A percentile compares a stretch with the other conserved stretches of the same genome.
These are phyloP conservation scores for Catharus fuscescens DNA, from an alignment of 2,113 vertebrate genomes.

Conservation along the genomic window DNA sequence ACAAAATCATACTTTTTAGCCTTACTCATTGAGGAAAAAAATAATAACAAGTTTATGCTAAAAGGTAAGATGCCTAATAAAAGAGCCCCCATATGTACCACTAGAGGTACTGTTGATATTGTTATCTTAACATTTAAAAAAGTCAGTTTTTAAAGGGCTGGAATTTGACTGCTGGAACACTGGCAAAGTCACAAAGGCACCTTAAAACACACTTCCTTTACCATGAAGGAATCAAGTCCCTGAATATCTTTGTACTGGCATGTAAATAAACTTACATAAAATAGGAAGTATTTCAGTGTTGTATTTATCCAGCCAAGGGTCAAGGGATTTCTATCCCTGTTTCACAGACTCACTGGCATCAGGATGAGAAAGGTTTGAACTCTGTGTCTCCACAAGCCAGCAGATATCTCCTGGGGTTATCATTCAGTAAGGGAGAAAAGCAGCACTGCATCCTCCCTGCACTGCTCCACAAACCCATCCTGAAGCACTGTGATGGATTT, in stretches of 20 bases:
- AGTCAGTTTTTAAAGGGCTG: not conserved
- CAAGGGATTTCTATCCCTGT: not conserved
- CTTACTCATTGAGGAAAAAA: not conserved
- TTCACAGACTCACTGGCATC: not conserved
- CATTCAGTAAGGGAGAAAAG: not conserved
- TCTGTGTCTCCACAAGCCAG: accelerated
- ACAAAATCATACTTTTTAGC: not conserved
- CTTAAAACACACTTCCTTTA: not conserved
- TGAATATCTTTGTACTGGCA: not conserved
- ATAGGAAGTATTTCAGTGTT: not conserved
- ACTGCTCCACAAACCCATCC: not conserved
- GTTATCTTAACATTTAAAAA: not conserved
- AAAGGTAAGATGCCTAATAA: not conserved
- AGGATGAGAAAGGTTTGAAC: not conserved
- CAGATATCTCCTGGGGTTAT: not conserved
- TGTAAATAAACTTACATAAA: not conserved
- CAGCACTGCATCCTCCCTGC: not conserved
- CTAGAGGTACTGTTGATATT: not conserved
- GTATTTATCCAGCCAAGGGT: not conserved
- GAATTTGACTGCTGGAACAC: not conserved
- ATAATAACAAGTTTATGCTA: not conserved
- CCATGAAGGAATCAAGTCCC: not conserved
- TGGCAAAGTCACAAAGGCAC: not conserved
- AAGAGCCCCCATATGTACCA: not conserved
- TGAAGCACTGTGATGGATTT: not conserved